These are phyloP conservation scores for Loriculus beryllinus DNA, from an alignment of 2,797 vertebrate species.

Conservation along the genomic window DNA sequence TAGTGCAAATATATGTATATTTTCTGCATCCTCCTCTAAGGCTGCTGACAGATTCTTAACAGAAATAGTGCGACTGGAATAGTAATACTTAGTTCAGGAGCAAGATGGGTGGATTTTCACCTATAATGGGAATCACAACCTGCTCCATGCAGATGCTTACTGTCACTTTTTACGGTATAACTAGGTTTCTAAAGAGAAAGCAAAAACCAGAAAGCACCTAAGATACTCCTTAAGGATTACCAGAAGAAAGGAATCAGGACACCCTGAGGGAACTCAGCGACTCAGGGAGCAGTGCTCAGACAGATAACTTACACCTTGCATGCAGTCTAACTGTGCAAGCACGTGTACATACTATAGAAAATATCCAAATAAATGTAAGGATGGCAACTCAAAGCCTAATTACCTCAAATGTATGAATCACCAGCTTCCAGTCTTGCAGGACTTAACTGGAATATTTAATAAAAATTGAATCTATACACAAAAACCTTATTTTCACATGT, in stretches of 20 bases:
- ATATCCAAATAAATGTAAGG: neutral
- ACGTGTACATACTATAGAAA: neutral
- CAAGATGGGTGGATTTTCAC: neutral
- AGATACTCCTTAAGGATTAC: neutral
- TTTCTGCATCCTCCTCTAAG: constrained; percentile 34
- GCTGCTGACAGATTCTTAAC: neutral
- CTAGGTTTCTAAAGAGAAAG: neutral
- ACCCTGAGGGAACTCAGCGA: constrained; percentile 17
- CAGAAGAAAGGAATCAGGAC: constrained; percentile 3
- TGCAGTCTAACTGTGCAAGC: constrained; percentile 18
- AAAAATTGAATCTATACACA: neutral
- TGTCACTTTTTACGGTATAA: neutral
- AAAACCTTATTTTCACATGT: neutral
- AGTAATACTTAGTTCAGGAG: neutral
- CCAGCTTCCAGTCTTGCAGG: neutral
- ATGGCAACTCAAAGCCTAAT: constrained; percentile 25
- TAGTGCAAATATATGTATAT: neutral
- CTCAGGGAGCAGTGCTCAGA: constrained; percentile 54
- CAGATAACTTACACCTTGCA: constrained; percentile 54
- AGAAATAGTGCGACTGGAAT: neutral
- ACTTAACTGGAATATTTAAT: constrained; percentile 10
- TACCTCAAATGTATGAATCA: constrained; percentile 51
- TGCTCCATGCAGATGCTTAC: neutral
- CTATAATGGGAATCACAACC: neutral
- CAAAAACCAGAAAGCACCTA: neutral